Conservation (phyloP, 2,888 invertebrate species). For the Ennomos quercinarius region DNA sequence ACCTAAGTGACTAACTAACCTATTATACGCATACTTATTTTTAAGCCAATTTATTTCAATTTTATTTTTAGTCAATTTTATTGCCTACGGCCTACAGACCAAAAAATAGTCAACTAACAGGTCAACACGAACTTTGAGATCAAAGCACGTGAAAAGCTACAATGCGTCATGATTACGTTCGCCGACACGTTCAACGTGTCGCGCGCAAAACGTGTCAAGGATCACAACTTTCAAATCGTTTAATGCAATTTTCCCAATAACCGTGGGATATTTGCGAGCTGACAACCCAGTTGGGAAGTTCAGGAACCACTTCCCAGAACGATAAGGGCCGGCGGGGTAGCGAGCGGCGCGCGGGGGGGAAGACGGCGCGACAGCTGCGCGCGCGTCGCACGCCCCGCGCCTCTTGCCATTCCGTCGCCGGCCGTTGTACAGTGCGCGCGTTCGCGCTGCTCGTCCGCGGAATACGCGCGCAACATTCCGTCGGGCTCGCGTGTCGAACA, state of each 20-base stretch:
- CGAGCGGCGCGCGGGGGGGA: slow-evolving; percentile 54
- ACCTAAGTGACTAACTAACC: no score
- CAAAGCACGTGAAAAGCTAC: slow-evolving; percentile 59
- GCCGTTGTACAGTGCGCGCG: slow-evolving; percentile 56
- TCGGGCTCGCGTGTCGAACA: slow-evolving; percentile 58
- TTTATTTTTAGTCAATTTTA: slow-evolving; percentile 3
- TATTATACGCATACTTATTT: no score
- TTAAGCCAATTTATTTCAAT: slow-evolving; percentile 3
- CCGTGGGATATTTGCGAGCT: slow-evolving; percentile 55
- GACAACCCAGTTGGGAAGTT: slow-evolving; percentile 81
- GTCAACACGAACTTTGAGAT: slow-evolving; percentile 30
- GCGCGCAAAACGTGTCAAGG: slow-evolving; percentile 68
- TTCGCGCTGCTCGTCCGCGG: slow-evolving; percentile 43
- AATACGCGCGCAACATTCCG: slow-evolving; percentile 69
- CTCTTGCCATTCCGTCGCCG: slow-evolving; percentile 68
- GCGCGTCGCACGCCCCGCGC: slow-evolving; percentile 73
- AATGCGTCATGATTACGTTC: slow-evolving; percentile 58
- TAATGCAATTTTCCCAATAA: slow-evolving; percentile 48
- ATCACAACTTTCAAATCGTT: slow-evolving; percentile 69
- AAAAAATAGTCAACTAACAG: slow-evolving; percentile 11
- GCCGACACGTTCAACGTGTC: slow-evolving; percentile 51
- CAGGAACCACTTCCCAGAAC: slow-evolving; percentile 86
- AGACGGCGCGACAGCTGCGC: slow-evolving; percentile 79
- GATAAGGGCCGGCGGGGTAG: slow-evolving; percentile 74
- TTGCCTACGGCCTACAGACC: slow-evolving; percentile 5